Evolutionary conservation across 1,140 invertebrate species (phyloP), one percentile per base, ranked within the genome.

Genomic region (Hylaeus volcanicus): DNA sequence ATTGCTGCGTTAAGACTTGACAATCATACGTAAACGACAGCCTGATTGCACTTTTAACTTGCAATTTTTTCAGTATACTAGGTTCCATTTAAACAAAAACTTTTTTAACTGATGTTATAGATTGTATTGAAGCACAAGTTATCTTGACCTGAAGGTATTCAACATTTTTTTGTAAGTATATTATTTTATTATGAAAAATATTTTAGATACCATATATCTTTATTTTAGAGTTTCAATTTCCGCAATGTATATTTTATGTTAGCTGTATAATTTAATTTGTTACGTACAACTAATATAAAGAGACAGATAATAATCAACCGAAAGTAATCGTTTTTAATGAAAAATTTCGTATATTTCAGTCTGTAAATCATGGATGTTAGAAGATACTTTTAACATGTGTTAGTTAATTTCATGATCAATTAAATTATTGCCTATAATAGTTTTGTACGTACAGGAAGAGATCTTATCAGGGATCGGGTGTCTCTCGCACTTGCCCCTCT

Each of bases 391-490:
- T 1, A 51, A 65, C 45, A 37, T 61, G 11, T 74, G 2, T 5
- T n/a, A n/a, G 8, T 37, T 73, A 9, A 4, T 65, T 61, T 2
- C 11, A 37, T 9, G 55, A 71, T 26, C 14, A 3, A 26, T 70
- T 15, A 41, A 48, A 39, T 43, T 48, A 41, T 63, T 71, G 26
- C 5, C 12, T 8, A 11, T 56, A 12, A 41, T 45, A 39, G 5
- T 5, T 70, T n/a, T n/a, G 26, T 9, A 39, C 43, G 9, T 53
- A 61, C 72, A 68, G 72, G 64, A 78, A 79, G 64, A 64, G 74
- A 86, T 85, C 79, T 75, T 61, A 70, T 71, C 84, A 82, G 84
- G 79, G 66, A 81, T 86, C 75, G 53, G 83, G 81, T 73, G 78
- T 86, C 75, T 86, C 80, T 79, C 43, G 39, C 60, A 84, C 61